A percentile compares a stretch with the other conserved stretches of the same genome.
Evolutionary conservation across 2,888 invertebrate genomes (phyloP).

Genomic region (Diabrotica balteata): DNA sequence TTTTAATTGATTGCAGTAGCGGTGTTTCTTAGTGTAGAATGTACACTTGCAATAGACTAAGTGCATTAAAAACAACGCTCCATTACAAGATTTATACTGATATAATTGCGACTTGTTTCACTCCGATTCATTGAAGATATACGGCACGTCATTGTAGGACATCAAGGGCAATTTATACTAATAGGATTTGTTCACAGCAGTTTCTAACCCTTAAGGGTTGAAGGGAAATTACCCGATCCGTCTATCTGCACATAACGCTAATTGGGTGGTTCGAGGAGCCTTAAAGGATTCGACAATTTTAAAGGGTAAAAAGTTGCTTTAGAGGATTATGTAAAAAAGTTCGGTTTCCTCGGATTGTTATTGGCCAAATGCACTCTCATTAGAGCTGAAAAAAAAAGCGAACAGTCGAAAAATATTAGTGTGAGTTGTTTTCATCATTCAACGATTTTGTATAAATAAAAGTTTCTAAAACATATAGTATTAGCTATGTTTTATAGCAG

Average conservation of each 20-base stretch:
- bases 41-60: too few relatives aligned
- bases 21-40: too few relatives aligned
- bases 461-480: too few relatives aligned
- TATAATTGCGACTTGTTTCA: slow-evolving; percentile 34
- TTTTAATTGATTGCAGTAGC: too few relatives aligned
- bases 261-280: slow-evolving; percentile 9
- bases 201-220: slow-evolving; percentile 32
- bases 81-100: slow-evolving; percentile 31
- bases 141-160: slow-evolving; percentile 37
- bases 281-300: slow-evolving; percentile 13
- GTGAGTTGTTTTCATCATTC: too few relatives aligned
- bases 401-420: too few relatives aligned
- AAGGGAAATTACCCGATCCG: slow-evolving; percentile 32
- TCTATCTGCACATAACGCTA: slow-evolving; percentile 25
- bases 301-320: slow-evolving; percentile 10
- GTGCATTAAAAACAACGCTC: slow-evolving; percentile 1
- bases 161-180: slow-evolving; percentile 39
- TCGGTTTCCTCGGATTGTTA: slow-evolving; percentile 4
- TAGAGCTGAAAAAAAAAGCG: not conserved
- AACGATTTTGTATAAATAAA: too few relatives aligned
- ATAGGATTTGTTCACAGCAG: slow-evolving; percentile 37
- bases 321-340: slow-evolving; percentile 8
- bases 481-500: too few relatives aligned
- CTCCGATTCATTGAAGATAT: slow-evolving; percentile 35
- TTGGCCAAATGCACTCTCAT: not conserved